Percentiles rank a stretch among this genome's conserved stretches.
phyloP scores from a whole-genome alignment of 2,797 vertebrate genomes.

The Lacerta bilineata region DNA sequence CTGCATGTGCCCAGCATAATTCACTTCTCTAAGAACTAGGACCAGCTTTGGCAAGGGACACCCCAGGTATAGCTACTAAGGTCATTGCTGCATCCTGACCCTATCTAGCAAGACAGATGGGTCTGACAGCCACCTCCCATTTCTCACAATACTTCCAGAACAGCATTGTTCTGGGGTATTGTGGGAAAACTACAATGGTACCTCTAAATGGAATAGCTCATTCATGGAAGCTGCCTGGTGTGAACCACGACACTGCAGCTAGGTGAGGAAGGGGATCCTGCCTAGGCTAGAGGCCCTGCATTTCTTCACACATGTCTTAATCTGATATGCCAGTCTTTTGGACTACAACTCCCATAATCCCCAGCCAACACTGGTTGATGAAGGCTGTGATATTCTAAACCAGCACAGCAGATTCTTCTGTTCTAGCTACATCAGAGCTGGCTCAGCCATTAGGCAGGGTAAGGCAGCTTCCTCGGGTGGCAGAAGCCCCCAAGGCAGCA shows the following conservation, averaged over 20 bases:
- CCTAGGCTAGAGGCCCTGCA: neutral
- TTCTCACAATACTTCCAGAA: neutral
- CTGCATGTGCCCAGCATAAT: neutral
- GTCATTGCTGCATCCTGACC: neutral
- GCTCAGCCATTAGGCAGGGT: too few relatives aligned
- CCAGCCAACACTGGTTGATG: neutral
- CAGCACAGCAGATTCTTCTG: neutral
- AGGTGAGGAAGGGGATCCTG: neutral
- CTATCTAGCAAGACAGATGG: neutral
- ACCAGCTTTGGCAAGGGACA: neutral
- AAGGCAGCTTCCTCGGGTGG: too few relatives aligned
- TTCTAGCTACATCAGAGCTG: too few relatives aligned
- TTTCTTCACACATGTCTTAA: neutral
- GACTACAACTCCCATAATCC: neutral
- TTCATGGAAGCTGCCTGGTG: neutral
- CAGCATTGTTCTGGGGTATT: neutral
- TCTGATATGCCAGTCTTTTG: neutral
- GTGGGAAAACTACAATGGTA: too few relatives aligned
- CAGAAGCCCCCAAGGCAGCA: too few relatives aligned
- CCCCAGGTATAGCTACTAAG: neutral
- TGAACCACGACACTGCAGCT: neutral
- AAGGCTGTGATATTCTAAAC: neutral
- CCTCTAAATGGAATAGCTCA: neutral
- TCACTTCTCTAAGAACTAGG: neutral
- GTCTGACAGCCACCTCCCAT: neutral